Conservation (phyloP, 2,113 vertebrate genomes). For the Prunella fulvescens region DNA sequence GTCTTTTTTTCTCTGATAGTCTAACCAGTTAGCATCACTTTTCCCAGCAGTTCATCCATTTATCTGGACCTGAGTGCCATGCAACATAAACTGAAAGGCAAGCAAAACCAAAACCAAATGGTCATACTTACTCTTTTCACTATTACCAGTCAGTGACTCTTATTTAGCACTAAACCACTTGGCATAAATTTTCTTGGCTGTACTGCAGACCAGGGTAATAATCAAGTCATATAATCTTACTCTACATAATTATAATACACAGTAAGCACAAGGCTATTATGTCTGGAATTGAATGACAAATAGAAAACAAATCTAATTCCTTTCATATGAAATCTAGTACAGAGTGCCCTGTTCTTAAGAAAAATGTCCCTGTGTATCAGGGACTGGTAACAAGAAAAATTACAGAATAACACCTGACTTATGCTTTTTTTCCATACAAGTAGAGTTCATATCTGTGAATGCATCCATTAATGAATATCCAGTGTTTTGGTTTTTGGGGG, state of each 20-base stretch:
- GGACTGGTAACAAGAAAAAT: not conserved
- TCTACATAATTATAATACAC: not conserved
- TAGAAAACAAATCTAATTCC: not conserved
- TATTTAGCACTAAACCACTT: not conserved
- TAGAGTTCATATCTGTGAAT: not conserved
- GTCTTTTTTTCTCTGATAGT: not conserved
- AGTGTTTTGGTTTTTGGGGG: not conserved
- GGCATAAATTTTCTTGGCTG: not conserved
- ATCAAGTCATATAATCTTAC: conserved; percentile 12
- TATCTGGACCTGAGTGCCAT: not conserved
- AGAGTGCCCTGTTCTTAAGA: not conserved
- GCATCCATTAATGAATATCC: not conserved
- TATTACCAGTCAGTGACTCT: not conserved
- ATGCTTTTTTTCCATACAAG: not conserved
- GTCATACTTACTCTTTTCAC: not conserved
- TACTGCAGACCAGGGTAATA: not conserved
- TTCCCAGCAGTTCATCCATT: not conserved
- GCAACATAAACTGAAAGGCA: not conserved
- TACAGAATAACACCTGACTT: not conserved
- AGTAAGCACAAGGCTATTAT: not conserved
- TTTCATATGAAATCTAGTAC: not conserved
- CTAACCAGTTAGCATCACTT: not conserved
- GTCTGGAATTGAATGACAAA: not conserved
- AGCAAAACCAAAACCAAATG: not conserved
- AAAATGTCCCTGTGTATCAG: not conserved